Evolutionary conservation across 2,888 invertebrate genomes (phyloP).

Genomic region (Lithophane socia): DNA sequence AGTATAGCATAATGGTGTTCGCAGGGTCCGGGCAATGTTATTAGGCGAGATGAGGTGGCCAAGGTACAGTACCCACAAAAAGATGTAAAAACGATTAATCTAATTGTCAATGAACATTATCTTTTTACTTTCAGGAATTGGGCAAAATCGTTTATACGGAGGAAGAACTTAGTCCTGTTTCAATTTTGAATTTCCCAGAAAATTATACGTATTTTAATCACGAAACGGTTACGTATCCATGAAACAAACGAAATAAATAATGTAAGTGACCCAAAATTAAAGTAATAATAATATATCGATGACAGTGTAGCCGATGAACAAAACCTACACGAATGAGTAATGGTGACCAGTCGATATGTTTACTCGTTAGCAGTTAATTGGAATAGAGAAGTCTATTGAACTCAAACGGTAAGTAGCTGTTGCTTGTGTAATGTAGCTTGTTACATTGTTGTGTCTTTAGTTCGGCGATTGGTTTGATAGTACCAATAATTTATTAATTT

Average conservation of each 20-base stretch:
- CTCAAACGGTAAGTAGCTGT: conserved; percentile 44
- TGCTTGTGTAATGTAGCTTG: conserved; percentile 43
- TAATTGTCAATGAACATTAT: not conserved
- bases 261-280: conserved; percentile 21
- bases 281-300: conserved; percentile 34
- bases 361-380: conserved; percentile 73
- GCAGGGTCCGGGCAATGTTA: not conserved
- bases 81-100: not conserved
- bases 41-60: too few relatives aligned
- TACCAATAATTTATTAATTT: not conserved
- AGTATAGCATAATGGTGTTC: not conserved
- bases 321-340: conserved; percentile 73
- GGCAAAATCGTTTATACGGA: not conserved
- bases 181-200: not conserved
- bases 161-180: not conserved
- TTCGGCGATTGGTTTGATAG: conserved; percentile 4
- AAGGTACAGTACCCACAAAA: not conserved
- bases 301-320: conserved; percentile 59
- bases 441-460: conserved; percentile 8
- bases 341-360: conserved; percentile 63
- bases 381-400: conserved; percentile 70
- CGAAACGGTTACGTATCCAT: not conserved
- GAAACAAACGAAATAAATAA: conserved; percentile 21
- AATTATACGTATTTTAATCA: not conserved
- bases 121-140: not conserved